Evolutionary conservation across 2,113 vertebrate genomes (phyloP), one percentile per base, ranked within the genome.

Genomic region (Theristicus caerulescens): DNA sequence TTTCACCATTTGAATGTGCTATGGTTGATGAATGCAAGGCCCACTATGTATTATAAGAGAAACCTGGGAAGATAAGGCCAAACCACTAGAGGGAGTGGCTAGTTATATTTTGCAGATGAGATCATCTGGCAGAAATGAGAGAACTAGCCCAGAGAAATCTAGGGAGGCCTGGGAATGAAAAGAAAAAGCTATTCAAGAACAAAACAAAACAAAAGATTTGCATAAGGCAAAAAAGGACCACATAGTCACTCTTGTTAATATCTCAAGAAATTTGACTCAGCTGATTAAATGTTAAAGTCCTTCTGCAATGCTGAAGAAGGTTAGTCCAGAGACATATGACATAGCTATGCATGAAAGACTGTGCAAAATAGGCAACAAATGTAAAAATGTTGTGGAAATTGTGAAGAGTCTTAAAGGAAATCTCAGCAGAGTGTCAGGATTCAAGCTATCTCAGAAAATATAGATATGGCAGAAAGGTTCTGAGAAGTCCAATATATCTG

Each of bases 41-140:
- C 26, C 36, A 24, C 42, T 51, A 13, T 11, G 10, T 21, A 86
- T 49, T 49, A 2, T n/a, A 92, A 64, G 25, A 51, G 67, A 86
- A 94, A 92, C 38, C 29, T 51, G 27, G 67, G 76, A 86, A 88
- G 80, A 79, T 78, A 93, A 71, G 55, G 51, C n/a, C 46, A 71
- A 92, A 88, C 76, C 46, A 77, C 64, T 58, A 86, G 83, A 94
- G 72, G 71, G 86, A 82, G 55, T 82, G 86, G 69, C 84, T 42
- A 91, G 38, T 91, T 95, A 66, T 34, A 92, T 71, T 94, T 67
- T 93, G 51, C 64, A 78, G 62, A 88, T 90, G 74, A 94, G 62
- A 92, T 86, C 62, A 90, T 54, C 62, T 77, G 67, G 54, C 46
- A 82, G 57, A 88, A 95, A 93, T 80, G 13, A 83, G 42, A 90